Conservation (phyloP, 2,888 invertebrate species). For the Epirrhoe tristata region DNA sequence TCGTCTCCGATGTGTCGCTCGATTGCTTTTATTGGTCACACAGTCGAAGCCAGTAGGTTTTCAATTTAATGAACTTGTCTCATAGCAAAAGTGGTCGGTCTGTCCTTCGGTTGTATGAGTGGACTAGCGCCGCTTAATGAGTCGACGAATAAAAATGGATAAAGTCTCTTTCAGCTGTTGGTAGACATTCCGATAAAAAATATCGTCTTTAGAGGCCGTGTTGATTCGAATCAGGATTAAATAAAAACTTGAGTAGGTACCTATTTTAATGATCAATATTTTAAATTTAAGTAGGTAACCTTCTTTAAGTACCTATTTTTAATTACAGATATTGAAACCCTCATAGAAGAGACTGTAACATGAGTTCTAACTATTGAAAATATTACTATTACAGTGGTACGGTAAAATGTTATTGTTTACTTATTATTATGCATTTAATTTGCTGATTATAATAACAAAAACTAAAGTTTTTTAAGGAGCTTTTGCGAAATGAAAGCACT, state of each 20-base stretch:
- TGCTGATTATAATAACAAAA: background rate
- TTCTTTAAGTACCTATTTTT: background rate
- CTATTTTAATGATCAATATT: background rate
- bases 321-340: background rate
- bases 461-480: background rate
- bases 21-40: slow-evolving; percentile 63
- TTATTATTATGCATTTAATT: no score
- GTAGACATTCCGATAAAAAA: slow-evolving; percentile 53
- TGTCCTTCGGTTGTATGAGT: slow-evolving; percentile 49
- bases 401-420: background rate
- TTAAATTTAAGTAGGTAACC: background rate
- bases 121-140: slow-evolving; percentile 53
- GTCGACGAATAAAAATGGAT: slow-evolving; percentile 55
- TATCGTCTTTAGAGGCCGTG: slow-evolving; percentile 19
- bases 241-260: background rate
- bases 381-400: no score
- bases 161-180: slow-evolving; percentile 57
- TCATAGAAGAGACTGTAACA: background rate
- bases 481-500: background rate
- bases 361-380: background rate
- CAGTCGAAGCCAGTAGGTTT: slow-evolving; percentile 49
- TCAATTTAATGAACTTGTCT: slow-evolving; percentile 69
- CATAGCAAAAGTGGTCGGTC: slow-evolving; percentile 47
- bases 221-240: slow-evolving; percentile 21
- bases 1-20: slow-evolving; percentile 59